phyloP scores from a whole-genome alignment of 2,888 invertebrate species.

The Drosophila nigritarsus region DNA sequence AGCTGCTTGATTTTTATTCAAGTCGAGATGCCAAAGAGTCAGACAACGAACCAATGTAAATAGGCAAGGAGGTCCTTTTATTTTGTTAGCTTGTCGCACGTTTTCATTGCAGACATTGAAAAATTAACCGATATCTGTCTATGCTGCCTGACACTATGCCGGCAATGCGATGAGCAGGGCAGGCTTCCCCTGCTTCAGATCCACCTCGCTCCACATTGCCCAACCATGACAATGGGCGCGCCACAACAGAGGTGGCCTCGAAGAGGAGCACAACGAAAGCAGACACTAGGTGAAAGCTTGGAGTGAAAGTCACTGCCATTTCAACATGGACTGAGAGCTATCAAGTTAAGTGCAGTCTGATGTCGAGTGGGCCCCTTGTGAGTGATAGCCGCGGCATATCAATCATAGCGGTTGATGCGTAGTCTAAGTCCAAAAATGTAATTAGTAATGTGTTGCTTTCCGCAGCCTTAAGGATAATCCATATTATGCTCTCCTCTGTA shows the following conservation, averaged over 20 bases:
- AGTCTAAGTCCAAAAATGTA: conserved; percentile 10
- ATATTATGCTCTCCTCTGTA: neutral
- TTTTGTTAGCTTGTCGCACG: conserved; percentile 60
- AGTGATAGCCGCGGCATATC: conserved; percentile 20
- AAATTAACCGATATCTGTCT: conserved; percentile 80
- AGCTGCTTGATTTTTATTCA: conserved; percentile 63
- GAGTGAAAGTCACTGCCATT: conserved; percentile 26
- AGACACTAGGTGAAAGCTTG: conserved; percentile 12
- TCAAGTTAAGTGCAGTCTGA: conserved; percentile 42
- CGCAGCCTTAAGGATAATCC: neutral
- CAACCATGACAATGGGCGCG: neutral
- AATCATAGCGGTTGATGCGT: conserved; percentile 32
- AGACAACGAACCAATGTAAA: conserved; percentile 47
- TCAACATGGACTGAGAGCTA: conserved; percentile 18
- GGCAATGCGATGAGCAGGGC: conserved; percentile 27
- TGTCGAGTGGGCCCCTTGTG: conserved; percentile 15
- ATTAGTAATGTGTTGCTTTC: conserved; percentile 17
- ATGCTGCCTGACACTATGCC: conserved; percentile 64
- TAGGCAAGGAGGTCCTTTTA: conserved; percentile 22
- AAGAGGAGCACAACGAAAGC: conserved; percentile 13
- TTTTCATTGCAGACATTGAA: conserved; percentile 78
- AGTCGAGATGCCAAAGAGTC: conserved; percentile 46
- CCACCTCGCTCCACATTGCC: neutral
- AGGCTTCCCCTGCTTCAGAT: conserved; percentile 7
- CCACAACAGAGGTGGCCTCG: conserved; percentile 32